A percentile compares a stretch with the other conserved stretches of the same genome.
Evolutionary conservation across 1,140 invertebrate genomes (phyloP).

Genomic region (Pomacea maculata): DNA sequence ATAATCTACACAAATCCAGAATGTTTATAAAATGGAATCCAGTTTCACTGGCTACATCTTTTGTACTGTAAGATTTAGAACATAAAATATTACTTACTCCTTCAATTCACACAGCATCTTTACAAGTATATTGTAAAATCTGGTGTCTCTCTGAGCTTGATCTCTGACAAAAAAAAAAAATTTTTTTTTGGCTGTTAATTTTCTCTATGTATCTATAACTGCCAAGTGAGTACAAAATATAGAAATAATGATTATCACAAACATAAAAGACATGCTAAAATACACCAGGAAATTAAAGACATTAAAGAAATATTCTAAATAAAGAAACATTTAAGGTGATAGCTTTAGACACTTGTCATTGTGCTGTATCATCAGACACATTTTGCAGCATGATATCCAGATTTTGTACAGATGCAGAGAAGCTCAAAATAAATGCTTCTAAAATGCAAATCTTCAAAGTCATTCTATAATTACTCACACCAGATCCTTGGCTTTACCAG

Average conservation of each 20-base stretch:
- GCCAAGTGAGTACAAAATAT: background rate
- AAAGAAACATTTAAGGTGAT: too few species aligned
- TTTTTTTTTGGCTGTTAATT: background rate
- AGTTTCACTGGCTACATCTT: background rate
- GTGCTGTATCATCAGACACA: too few species aligned
- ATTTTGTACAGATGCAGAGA: too few species aligned
- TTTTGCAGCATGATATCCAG: too few species aligned
- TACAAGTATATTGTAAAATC: slow-evolving; percentile 55
- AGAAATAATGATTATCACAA: background rate
- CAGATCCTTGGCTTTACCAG: slow-evolving; percentile 55
- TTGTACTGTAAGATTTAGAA: background rate
- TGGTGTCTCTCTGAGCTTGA: slow-evolving; percentile 51
- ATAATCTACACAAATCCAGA: too few species aligned
- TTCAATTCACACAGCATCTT: slow-evolving; percentile 59
- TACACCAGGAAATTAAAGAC: too few species aligned
- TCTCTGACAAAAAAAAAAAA: slow-evolving; percentile 40
- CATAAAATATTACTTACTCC: slow-evolving; percentile 39
- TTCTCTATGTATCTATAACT: background rate
- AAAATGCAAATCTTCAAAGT: too few species aligned
- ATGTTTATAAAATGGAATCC: too few species aligned
- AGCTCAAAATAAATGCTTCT: too few species aligned
- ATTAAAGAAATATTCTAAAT: too few species aligned
- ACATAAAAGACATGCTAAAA: background rate
- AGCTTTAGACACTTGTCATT: too few species aligned
- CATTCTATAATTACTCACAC: slow-evolving; percentile 35